Evolutionary conservation across 53 echinoderm and acorn worm species (phyloP).

Genomic region (Mesocentrotus franciscanus): DNA sequence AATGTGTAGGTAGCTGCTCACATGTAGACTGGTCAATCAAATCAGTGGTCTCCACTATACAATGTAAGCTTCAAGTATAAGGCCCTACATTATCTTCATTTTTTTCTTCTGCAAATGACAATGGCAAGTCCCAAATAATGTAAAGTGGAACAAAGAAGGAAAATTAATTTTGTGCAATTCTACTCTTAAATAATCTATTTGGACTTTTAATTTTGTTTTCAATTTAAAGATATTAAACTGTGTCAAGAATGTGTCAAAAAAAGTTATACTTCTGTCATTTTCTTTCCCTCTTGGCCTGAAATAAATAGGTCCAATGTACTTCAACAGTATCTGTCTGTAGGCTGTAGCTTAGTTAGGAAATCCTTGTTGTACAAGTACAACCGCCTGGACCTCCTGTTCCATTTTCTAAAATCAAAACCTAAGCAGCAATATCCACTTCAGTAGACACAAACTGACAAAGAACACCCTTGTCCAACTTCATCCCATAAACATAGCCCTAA

Average conservation of each 20-base stretch:
- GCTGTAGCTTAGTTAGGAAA: neutral
- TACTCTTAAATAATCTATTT: too few relatives aligned
- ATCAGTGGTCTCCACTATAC: too few relatives aligned
- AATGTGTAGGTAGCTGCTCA: too few relatives aligned
- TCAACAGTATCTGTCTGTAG: neutral
- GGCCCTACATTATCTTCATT: too few relatives aligned
- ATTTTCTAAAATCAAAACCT: neutral
- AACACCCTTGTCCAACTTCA: neutral
- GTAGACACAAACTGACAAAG: conserved; percentile 47
- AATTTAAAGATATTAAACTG: neutral
- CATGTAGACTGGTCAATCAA: too few relatives aligned
- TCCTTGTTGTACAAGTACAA: neutral
- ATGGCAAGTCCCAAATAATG: too few relatives aligned
- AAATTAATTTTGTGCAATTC: too few relatives aligned
- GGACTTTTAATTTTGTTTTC: neutral
- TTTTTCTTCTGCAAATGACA: too few relatives aligned
- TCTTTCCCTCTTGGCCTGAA: neutral
- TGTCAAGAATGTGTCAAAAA: neutral
- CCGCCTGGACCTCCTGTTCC: neutral
- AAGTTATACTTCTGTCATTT: neutral
- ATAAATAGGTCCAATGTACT: neutral
- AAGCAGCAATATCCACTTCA: neutral
- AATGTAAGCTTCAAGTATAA: too few relatives aligned
- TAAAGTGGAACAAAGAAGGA: too few relatives aligned
- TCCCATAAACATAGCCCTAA: conserved; percentile 20